Base-by-base conservation (phyloP, 2,888 invertebrate genomes). In the Sericinus montela region DNA sequence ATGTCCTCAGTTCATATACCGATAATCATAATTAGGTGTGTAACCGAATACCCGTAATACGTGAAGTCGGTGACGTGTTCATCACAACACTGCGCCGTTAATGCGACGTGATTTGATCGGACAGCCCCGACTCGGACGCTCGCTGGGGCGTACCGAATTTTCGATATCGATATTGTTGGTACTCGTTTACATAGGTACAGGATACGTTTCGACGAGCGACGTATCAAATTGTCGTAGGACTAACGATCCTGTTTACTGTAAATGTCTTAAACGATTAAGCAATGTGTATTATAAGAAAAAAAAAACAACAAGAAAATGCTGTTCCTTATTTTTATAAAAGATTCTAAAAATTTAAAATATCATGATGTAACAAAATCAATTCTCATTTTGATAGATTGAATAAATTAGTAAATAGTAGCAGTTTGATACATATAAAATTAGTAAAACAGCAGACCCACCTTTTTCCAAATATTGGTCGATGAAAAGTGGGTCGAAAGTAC, bases 41-140 rank as follows among this genome's bases (percentile, higher is more conserved):
- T 78, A 82, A 85, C 55, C 28, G 39, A 64, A 84, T 66, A 80
- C 76, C 68, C 53, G 65, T 63, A 60, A 64, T 69, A 59, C 60
- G 66, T 73, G 72, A 65, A 70, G 75, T 76, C 76, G 69, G 69
- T 75, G 76, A 78, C 78, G 66, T 62, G 66, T 62, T 71, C 73
- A 71, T 76, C 78, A 79, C 64, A 80, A 77, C 75, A 78, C 62
- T 62, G 67, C 63, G 59, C 67, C 65, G 60, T 60, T 69, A 70
- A 73, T 67, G 57, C 67, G 75, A 80, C 53, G 62, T 69, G 74
- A 81, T 75, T 54, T 53, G 64, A 67, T 30, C 41, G 35, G 77
- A 77, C 75, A 69, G 64, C 53, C 53, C 58, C 56, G 53, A 57
- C 53, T 45, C 44, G 49, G 54, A 53, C 53, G 25, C 53, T 54